Percentiles rank a stretch among this genome's conserved stretches.
These are phyloP conservation scores for Anorthoa munda DNA, from an alignment of 2,888 invertebrate genomes.

Conservation along the genomic window DNA sequence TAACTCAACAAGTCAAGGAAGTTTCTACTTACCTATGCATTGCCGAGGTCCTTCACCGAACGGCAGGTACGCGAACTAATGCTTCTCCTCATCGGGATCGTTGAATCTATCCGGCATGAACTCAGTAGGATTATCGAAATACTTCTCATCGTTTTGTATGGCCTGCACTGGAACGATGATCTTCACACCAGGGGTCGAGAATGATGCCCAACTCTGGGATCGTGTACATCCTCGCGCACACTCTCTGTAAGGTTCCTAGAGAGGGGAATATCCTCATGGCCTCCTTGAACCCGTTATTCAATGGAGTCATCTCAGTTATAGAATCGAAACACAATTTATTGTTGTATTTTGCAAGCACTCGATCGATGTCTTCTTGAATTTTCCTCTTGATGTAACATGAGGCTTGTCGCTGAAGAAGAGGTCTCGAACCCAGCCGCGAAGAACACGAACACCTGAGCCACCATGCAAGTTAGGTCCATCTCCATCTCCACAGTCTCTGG, in stretches of 20 bases:
- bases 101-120: slow-evolving; percentile 78
- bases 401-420: slow-evolving; percentile 84
- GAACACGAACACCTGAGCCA: slow-evolving; percentile 81
- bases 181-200: slow-evolving; percentile 79
- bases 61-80: slow-evolving; percentile 76
- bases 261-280: slow-evolving; percentile 79
- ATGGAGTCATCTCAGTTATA: slow-evolving; percentile 74
- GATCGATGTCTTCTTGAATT: slow-evolving; percentile 81
- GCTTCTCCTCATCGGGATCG: slow-evolving; percentile 55
- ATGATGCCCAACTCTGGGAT: slow-evolving; percentile 76
- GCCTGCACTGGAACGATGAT: slow-evolving; percentile 80
- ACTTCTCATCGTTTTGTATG: slow-evolving; percentile 79
- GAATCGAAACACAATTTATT: slow-evolving; percentile 80
- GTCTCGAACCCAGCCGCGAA: slow-evolving; percentile 88
- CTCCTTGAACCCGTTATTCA: slow-evolving; percentile 79
- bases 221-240: slow-evolving; percentile 73
- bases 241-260: slow-evolving; percentile 75
- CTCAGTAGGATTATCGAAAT: slow-evolving; percentile 77
- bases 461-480: slow-evolving; percentile 73
- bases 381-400: slow-evolving; percentile 78
- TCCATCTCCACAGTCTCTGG: slow-evolving; percentile 74
- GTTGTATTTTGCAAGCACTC: slow-evolving; percentile 74
- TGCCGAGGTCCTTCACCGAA: slow-evolving; percentile 81
- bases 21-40: slow-evolving; percentile 77
- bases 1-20: too few relatives aligned